Conservation (phyloP, 2,888 invertebrate genomes). For the Dasypogon diadema region DNA sequence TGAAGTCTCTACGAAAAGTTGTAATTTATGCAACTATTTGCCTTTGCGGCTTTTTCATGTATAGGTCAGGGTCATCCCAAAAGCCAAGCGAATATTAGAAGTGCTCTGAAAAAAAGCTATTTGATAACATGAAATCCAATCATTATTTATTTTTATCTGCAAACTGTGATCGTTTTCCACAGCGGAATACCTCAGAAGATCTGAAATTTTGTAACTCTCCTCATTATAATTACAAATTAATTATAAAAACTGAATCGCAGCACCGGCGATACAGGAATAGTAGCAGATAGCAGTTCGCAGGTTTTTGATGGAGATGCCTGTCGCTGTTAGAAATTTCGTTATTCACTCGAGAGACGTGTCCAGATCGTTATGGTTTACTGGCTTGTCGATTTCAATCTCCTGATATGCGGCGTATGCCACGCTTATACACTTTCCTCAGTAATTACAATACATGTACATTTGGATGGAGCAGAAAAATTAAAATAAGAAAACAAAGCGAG, state of each 20-base stretch:
- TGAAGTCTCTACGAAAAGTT: not conserved
- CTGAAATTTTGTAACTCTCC: not conserved
- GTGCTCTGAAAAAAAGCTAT: not conserved
- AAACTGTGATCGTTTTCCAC: not conserved
- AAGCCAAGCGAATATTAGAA: not conserved
- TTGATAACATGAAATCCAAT: not conserved
- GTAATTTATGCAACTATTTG: not conserved
- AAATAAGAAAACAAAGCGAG: constrained; percentile 16
- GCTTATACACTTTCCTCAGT: not conserved
- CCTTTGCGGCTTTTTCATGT: not conserved
- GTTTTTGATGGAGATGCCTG: not conserved
- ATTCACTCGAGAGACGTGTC: not conserved
- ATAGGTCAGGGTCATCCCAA: not conserved
- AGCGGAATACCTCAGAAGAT: not conserved
- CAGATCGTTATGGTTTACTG: not conserved
- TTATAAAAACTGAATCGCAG: not conserved
- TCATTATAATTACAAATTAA: constrained; percentile 21
- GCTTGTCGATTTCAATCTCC: not conserved
- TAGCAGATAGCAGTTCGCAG: not conserved
- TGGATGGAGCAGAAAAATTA: not conserved
- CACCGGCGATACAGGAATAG: not conserved
- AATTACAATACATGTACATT: not conserved
- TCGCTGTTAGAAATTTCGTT: not conserved
- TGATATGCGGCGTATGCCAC: not conserved
- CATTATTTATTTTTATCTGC: not conserved